Conservation (phyloP, 2,797 vertebrate genomes). For the Muraenolepis orangiensis region DNA sequence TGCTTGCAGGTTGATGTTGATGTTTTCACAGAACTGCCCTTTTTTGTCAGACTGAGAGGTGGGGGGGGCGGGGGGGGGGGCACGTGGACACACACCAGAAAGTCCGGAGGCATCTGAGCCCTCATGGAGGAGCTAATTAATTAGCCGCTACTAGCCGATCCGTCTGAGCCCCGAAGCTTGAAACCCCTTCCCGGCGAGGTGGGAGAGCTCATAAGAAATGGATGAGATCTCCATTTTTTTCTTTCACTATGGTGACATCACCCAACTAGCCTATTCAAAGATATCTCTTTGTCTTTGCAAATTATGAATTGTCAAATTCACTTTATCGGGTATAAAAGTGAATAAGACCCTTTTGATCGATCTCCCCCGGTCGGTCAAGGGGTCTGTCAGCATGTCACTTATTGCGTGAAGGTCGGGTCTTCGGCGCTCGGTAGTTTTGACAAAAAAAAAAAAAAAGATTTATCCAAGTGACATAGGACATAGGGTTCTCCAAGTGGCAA, state of each 20-base stretch:
- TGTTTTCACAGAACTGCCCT: too few species aligned
- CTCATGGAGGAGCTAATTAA: slow-evolving; percentile 38
- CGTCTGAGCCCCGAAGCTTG: too few species aligned
- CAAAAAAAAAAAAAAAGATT: neutral
- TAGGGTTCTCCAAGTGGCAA: neutral
- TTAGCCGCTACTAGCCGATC: slow-evolving; percentile 32
- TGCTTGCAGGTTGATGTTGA: slow-evolving; percentile 21
- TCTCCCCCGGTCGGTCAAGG: neutral
- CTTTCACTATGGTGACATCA: neutral
- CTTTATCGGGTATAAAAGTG: too few species aligned
- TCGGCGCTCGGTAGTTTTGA: neutral
- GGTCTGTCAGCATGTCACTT: neutral
- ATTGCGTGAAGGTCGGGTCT: neutral
- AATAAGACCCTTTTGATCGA: too few species aligned
- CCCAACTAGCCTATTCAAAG: neutral
- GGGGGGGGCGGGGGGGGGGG: too few species aligned
- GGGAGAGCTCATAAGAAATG: neutral
- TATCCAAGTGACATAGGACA: neutral
- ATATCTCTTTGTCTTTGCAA: neutral
- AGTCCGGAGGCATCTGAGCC: slow-evolving; percentile 10
- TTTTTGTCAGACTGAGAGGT: too few species aligned
- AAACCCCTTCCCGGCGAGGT: neutral
- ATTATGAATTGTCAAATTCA: too few species aligned
- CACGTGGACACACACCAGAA: too few species aligned
- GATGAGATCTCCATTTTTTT: neutral